Evolutionary conservation across 2,797 vertebrate species (phyloP).

Genomic region (Amblyraja radiata): DNA sequence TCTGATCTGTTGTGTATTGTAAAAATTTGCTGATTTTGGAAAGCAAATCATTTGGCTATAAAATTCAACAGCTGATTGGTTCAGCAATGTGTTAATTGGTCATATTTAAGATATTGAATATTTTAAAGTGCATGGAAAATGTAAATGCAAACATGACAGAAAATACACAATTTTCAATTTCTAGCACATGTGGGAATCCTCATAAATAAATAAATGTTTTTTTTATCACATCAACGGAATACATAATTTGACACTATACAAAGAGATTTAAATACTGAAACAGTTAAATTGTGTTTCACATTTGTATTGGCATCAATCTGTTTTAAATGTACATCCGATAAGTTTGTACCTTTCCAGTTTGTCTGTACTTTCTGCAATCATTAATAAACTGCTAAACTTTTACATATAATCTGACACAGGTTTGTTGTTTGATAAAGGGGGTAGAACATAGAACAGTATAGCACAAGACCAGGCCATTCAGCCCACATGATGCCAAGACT

Average conservation of each 20-base stretch:
- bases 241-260: neutral
- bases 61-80: neutral
- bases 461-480: too few species aligned
- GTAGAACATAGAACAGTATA: neutral
- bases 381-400: constrained; percentile 30
- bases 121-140: too few species aligned
- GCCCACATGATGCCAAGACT: too few species aligned
- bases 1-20: neutral
- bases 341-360: neutral
- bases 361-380: constrained; percentile 17
- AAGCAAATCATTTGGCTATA: too few species aligned
- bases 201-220: neutral
- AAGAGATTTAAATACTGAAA: neutral
- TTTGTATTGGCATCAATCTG: neutral
- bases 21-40: neutral
- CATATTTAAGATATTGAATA: neutral
- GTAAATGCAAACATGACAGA: neutral
- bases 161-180: neutral
- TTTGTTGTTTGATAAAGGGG: neutral
- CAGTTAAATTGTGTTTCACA: neutral
- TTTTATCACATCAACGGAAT: too few species aligned
- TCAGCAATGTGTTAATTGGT: neutral
- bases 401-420: neutral
- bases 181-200: neutral
- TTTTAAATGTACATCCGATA: neutral